Conservation (phyloP, 2,888 invertebrate species). For the Drosophila mercatorum region DNA sequence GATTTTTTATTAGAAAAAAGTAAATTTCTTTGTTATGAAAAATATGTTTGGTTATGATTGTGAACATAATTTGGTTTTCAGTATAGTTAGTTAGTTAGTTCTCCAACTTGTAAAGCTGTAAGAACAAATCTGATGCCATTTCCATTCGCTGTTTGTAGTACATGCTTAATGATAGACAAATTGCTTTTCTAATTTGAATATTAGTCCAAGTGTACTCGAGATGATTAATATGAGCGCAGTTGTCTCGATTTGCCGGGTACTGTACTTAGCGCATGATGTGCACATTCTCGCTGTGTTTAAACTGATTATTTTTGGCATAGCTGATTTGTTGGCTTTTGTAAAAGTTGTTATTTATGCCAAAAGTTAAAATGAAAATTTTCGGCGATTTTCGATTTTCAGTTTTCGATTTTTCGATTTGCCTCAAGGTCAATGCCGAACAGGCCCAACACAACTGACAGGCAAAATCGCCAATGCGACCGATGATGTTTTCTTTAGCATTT, state of each 20-base stretch:
- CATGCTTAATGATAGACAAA: constrained; percentile 10
- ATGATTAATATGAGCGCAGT: constrained; percentile 7
- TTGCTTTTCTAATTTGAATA: constrained; percentile 2
- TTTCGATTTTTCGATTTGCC: constrained; percentile 26
- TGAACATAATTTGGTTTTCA: too few species aligned
- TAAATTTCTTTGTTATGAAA: too few species aligned
- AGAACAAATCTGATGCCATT: background rate
- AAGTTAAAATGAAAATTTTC: constrained; percentile 43
- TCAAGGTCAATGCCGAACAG: constrained; percentile 49
- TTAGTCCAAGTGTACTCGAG: constrained; percentile 2
- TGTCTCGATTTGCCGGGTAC: constrained; percentile 13
- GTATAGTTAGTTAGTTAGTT: too few species aligned
- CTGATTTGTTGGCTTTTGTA: constrained; percentile 37
- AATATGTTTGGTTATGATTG: too few species aligned
- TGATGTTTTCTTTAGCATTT: constrained; percentile 19
- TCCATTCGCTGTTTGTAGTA: background rate
- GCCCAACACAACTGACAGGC: constrained; percentile 13
- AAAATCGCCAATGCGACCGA: constrained; percentile 15
- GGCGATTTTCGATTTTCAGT: constrained; percentile 24
- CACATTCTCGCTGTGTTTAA: constrained; percentile 22
- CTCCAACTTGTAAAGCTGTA: background rate
- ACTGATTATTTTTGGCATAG: constrained; percentile 43
- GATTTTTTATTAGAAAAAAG: too few species aligned
- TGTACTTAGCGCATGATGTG: constrained; percentile 21
- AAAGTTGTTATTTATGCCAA: constrained; percentile 52